Evolutionary conservation across 1,140 invertebrate genomes (phyloP).

Genomic region (Branchinecta lindahli): DNA sequence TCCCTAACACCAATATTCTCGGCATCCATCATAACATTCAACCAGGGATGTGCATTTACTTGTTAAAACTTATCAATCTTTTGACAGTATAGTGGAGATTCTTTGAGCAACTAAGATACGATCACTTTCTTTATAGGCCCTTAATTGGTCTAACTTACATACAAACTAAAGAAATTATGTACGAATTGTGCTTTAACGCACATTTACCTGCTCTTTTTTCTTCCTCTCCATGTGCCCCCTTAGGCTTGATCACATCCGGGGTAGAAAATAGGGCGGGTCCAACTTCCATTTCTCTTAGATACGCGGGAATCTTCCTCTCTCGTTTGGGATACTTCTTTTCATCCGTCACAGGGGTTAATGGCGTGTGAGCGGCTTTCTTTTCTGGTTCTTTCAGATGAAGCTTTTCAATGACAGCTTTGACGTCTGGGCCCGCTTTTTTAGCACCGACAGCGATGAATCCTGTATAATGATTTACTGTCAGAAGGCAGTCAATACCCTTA

Average conservation of each 20-base stretch:
- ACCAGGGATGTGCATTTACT: too few species aligned
- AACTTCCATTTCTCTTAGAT: constrained; percentile 1
- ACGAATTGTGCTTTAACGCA: too few species aligned
- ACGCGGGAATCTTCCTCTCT: neutral
- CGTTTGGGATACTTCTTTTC: neutral
- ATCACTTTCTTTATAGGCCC: too few species aligned
- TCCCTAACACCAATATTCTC: too few species aligned
- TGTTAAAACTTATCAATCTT: too few species aligned
- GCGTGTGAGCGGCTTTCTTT: neutral
- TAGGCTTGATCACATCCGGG: neutral
- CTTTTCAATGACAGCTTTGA: neutral
- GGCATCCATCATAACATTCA: too few species aligned
- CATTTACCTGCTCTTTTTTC: too few species aligned
- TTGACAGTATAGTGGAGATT: too few species aligned
- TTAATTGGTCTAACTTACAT: too few species aligned
- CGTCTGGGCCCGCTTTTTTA: neutral
- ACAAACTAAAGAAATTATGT: too few species aligned
- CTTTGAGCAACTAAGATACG: too few species aligned
- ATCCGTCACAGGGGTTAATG: neutral
- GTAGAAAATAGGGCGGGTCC: neutral
- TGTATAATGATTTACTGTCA: neutral
- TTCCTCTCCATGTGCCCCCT: neutral
- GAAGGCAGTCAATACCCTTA: neutral
- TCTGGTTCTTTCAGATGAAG: neutral
- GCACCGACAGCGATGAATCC: neutral